Percentiles rank a stretch among this genome's conserved stretches.
These are phyloP conservation scores for Lordiphosa collinella DNA, from an alignment of 1,140 invertebrate species.

Conservation along the genomic window DNA sequence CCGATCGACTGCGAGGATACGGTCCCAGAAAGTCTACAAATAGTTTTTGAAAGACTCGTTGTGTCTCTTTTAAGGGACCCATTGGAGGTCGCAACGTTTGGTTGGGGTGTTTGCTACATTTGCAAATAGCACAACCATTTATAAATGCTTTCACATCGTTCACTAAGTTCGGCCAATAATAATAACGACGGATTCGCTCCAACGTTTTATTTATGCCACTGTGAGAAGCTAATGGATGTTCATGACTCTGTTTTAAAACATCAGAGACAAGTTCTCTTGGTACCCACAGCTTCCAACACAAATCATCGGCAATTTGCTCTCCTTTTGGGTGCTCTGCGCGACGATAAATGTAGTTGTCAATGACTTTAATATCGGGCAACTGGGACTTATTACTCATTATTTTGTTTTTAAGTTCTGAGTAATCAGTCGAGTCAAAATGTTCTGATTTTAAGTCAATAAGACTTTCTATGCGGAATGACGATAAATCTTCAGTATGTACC, in stretches of 20 bases:
- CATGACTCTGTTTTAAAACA: too few relatives aligned
- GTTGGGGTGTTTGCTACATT: too few relatives aligned
- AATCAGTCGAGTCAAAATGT: neutral
- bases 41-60: too few relatives aligned
- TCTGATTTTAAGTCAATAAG: neutral
- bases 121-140: neutral
- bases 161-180: neutral
- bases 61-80: too few relatives aligned
- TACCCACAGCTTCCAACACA: too few relatives aligned
- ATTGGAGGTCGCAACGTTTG: too few relatives aligned
- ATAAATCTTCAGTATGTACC: constrained; percentile 11
- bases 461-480: neutral
- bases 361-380: constrained; percentile 3
- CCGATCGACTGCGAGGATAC: neutral
- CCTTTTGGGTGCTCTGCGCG: constrained; percentile 1
- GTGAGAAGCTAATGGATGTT: too few relatives aligned
- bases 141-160: neutral
- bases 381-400: neutral
- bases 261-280: too few relatives aligned
- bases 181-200: neutral
- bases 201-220: constrained; percentile 6
- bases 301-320: neutral
- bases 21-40: constrained; percentile 5
- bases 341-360: neutral
- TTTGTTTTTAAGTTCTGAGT: neutral